A percentile compares a stretch with the other conserved stretches of the same genome.
Conservation (phyloP, 1,140 invertebrate species). For the Papilio polytes region DNA sequence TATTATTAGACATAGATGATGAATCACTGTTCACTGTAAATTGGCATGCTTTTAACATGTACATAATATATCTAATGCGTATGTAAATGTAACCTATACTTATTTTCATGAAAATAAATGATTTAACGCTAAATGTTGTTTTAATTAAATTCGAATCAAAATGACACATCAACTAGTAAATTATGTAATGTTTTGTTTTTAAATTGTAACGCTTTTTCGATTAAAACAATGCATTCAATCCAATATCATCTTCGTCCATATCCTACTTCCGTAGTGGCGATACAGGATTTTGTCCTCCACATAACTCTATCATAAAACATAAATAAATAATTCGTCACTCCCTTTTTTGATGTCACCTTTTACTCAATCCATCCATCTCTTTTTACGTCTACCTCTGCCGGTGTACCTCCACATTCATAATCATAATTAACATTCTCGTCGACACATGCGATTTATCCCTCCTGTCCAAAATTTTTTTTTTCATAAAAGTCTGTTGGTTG, state of each 20-base stretch:
- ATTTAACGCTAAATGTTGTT: not conserved
- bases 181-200: not conserved
- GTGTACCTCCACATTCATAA: no score
- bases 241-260: no score
- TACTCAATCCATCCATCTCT: no score
- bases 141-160: not conserved
- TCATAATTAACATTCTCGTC: no score
- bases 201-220: not conserved
- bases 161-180: not conserved
- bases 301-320: no score
- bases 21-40: conserved; percentile 11
- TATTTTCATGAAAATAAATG: not conserved
- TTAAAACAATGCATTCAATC: not conserved
- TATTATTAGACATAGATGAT: conserved; percentile 18
- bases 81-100: not conserved
- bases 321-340: no score
- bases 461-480: not conserved
- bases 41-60: not conserved
- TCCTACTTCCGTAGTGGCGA: no score
- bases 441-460: no score
- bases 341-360: no score
- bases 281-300: no score
- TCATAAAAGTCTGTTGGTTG: not conserved
- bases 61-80: not conserved
- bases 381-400: no score